Conservation (phyloP, 2,113 vertebrate genomes). For the Tichodroma muraria region DNA sequence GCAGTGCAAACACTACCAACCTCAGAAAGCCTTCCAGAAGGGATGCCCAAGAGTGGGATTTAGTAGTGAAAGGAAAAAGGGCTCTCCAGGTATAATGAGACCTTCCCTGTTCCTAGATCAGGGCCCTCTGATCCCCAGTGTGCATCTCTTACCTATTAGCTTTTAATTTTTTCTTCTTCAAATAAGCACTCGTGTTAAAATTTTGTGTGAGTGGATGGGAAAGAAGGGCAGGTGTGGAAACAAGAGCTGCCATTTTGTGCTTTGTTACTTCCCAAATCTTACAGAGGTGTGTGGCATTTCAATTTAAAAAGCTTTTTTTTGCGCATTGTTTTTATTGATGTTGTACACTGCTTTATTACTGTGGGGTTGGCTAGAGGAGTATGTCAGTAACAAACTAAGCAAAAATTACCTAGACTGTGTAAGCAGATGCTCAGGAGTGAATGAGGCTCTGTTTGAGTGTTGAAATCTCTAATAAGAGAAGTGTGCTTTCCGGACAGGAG, state of each 20-base stretch:
- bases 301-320: not conserved
- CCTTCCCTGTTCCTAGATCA: not conserved
- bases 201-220: not conserved
- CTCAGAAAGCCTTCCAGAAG: conserved; percentile 32
- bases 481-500: not conserved
- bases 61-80: conserved; percentile 48
- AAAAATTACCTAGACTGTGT: not conserved
- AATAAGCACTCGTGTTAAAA: not conserved
- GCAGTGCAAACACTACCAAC: conserved; percentile 41
- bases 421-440: not conserved
- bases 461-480: not conserved
- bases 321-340: not conserved
- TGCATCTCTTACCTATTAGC: not conserved
- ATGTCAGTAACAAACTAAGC: not conserved
- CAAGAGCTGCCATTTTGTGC: not conserved
- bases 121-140: not conserved
- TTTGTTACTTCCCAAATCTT: not conserved
- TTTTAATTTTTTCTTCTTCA: conserved; percentile 23
- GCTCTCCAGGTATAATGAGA: conserved; percentile 20
- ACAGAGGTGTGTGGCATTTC: not conserved
- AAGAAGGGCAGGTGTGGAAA: not conserved
- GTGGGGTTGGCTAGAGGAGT: not conserved
- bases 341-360: not conserved
- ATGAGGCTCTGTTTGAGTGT: not conserved
- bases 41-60: conserved; percentile 6